Evolutionary conservation across 2,888 invertebrate genomes (phyloP).

Genomic region (Morpho helenor): DNA sequence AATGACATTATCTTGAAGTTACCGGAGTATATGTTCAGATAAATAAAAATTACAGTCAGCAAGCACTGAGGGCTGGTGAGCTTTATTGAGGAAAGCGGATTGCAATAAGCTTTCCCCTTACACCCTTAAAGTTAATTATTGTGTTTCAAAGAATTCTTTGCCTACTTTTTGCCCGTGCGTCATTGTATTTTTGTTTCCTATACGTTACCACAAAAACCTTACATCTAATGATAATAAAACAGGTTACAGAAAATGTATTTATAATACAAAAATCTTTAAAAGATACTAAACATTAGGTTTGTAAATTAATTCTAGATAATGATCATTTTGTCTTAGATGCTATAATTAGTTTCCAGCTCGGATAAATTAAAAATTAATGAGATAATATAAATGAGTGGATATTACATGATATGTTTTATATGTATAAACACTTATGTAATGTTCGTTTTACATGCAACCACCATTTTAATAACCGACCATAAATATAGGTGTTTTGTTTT

Average conservation of each 20-base stretch:
- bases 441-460: constrained; percentile 14
- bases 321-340: constrained; percentile 53
- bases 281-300: constrained; percentile 41
- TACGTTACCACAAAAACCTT: too few relatives aligned
- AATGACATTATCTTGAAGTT: too few relatives aligned
- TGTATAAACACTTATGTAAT: constrained; percentile 33
- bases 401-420: constrained; percentile 44
- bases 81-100: too few relatives aligned
- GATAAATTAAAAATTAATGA: constrained; percentile 55
- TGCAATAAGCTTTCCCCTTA: too few relatives aligned
- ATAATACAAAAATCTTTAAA: constrained; percentile 11
- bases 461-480: constrained; percentile 10
- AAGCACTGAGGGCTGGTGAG: too few relatives aligned
- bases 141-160: too few relatives aligned
- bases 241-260: constrained; percentile 1
- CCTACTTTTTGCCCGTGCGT: too few relatives aligned
- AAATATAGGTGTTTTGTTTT: background rate
- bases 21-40: too few relatives aligned
- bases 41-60: too few relatives aligned
- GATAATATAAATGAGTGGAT: constrained; percentile 52
- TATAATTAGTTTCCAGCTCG: constrained; percentile 56
- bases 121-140: too few relatives aligned
- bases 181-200: too few relatives aligned
- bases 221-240: background rate
- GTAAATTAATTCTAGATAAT: constrained; percentile 50